A percentile compares a stretch with the other conserved stretches of the same genome.
These are phyloP conservation scores for Nomia melanderi DNA, from an alignment of 1,140 invertebrate species.

Conservation along the genomic window DNA sequence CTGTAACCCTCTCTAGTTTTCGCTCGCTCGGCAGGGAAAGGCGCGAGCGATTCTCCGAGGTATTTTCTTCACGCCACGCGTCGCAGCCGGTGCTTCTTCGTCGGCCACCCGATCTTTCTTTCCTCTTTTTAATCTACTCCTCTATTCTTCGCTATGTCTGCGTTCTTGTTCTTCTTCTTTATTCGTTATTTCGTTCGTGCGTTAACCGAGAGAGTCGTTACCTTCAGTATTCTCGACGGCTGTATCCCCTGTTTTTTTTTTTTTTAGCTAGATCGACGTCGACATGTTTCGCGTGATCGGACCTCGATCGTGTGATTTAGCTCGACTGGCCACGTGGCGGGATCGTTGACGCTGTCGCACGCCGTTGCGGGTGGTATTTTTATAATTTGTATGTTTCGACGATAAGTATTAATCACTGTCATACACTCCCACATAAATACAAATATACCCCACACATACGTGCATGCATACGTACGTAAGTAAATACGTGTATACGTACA, in stretches of 20 bases:
- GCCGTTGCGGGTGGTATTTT: slow-evolving; percentile 64
- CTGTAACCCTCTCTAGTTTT: neutral
- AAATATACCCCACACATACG: neutral
- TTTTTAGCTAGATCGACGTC: slow-evolving; percentile 28
- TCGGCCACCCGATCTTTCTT: slow-evolving; percentile 23
- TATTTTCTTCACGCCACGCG: slow-evolving; percentile 5
- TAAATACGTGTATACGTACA: neutral
- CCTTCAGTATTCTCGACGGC: slow-evolving; percentile 55
- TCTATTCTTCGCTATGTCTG: neutral
- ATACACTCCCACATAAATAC: too few species aligned
- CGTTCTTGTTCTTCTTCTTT: neutral
- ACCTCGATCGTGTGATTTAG: slow-evolving; percentile 27
- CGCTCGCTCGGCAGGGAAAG: neutral
- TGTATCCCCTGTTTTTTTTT: too few species aligned
- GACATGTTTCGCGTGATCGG: slow-evolving; percentile 9
- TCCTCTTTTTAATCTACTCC: slow-evolving; percentile 27
- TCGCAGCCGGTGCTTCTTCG: slow-evolving; percentile 5
- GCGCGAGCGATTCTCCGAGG: slow-evolving; percentile 7
- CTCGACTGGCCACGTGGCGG: slow-evolving; percentile 40
- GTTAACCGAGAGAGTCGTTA: too few species aligned
- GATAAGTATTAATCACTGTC: slow-evolving; percentile 62
- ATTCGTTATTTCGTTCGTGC: too few species aligned
- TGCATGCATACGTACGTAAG: neutral
- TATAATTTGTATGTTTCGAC: slow-evolving; percentile 68
- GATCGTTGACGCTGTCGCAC: slow-evolving; percentile 37